Conservation (phyloP, 2,797 vertebrate genomes). For the Sebastes cheni region DNA sequence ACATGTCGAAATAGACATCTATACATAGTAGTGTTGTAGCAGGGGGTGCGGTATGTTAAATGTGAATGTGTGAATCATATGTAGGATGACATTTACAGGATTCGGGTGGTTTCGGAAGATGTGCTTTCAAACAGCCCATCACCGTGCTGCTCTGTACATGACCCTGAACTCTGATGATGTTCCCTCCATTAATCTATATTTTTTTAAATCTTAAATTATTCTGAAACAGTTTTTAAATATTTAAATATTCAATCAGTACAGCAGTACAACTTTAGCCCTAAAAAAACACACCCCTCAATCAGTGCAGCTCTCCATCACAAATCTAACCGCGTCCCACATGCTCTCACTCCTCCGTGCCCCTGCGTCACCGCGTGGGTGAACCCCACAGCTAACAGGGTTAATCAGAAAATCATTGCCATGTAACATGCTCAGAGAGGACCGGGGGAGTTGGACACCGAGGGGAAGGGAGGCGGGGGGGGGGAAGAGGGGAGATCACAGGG, state of each 20-base stretch:
- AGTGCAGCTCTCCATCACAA: constrained; percentile 14
- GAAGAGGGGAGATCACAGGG: constrained; percentile 48
- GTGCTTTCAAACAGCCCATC: not conserved
- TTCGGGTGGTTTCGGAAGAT: not conserved
- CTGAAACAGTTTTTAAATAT: not conserved
- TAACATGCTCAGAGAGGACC: constrained; percentile 58
- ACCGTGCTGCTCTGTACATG: not conserved
- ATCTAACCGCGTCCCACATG: constrained; percentile 36
- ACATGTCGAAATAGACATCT: not conserved
- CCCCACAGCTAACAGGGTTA: constrained; percentile 72
- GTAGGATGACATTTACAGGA: not conserved
- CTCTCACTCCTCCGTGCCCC: constrained; percentile 32
- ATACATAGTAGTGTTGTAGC: not conserved
- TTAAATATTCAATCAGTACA: not conserved
- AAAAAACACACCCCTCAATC: constrained; percentile 30
- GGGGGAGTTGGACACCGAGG: not conserved
- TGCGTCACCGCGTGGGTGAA: constrained; percentile 51
- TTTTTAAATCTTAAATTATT: not conserved
- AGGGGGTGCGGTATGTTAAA: not conserved
- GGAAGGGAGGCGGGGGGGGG: rapidly evolving
- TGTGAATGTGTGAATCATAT: not conserved
- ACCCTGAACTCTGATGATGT: not conserved
- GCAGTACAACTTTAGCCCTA: not conserved
- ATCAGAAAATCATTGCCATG: constrained; percentile 79
- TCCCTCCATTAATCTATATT: not conserved